These are phyloP conservation scores for Phainopepla nitens DNA, from an alignment of 2,113 vertebrate species.

Conservation along the genomic window DNA sequence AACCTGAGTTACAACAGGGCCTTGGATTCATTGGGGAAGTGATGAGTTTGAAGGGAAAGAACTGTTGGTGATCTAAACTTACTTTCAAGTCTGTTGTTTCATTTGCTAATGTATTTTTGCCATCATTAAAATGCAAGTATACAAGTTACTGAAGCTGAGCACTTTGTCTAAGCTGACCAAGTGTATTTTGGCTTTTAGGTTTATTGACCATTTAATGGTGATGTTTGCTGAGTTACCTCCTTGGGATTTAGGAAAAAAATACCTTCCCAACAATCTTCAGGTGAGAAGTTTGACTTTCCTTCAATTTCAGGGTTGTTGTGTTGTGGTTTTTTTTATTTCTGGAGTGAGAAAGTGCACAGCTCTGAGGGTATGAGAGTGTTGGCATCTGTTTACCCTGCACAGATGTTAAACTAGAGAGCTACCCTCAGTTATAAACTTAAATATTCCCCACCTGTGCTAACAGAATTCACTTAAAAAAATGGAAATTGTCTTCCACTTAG, in stretches of 20 bases:
- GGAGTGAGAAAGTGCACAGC: not conserved
- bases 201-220: conserved; percentile 85
- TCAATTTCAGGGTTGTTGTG: not conserved
- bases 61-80: not conserved
- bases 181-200: conserved; percentile 72
- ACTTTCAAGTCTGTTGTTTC: not conserved
- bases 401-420: not conserved
- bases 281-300: conserved; percentile 70
- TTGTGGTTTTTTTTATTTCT: not conserved
- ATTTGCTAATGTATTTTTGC: not conserved
- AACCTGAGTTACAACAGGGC: not conserved
- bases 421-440: not conserved
- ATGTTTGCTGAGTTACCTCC: conserved; percentile 93
- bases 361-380: not conserved
- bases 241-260: conserved; percentile 91
- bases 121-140: not conserved
- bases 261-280: conserved; percentile 80
- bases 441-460: not conserved
- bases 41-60: not conserved
- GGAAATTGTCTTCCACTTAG: not conserved
- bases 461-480: not conserved
- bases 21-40: not conserved
- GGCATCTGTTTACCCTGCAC: not conserved
- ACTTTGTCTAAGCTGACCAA: not conserved
- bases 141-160: not conserved